These are phyloP conservation scores for Phyllostomus discolor DNA, from an alignment of 2,113 vertebrate species.

Conservation along the genomic window DNA sequence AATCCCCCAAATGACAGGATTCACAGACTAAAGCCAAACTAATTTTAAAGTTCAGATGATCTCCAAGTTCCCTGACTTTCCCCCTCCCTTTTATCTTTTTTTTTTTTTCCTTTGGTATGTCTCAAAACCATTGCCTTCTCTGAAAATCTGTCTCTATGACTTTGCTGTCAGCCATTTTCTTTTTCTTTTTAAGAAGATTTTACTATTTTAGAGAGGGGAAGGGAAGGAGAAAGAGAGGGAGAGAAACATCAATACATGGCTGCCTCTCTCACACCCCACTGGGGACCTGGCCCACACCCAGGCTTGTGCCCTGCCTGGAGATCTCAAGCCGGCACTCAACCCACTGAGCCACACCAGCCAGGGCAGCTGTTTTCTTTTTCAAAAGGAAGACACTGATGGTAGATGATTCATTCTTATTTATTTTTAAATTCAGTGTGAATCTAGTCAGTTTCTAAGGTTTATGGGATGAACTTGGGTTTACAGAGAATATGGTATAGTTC, in stretches of 20 bases:
- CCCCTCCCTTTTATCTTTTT: not conserved
- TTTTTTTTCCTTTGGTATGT: not conserved
- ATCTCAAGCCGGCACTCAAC: too few relatives aligned
- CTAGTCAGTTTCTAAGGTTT: not conserved
- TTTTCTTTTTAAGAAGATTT: not conserved
- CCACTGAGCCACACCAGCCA: too few relatives aligned
- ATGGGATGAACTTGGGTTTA: constrained; percentile 45
- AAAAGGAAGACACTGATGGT: not conserved
- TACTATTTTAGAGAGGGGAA: too few relatives aligned
- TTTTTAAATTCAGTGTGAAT: constrained; percentile 11
- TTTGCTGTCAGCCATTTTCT: not conserved
- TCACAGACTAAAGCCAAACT: not conserved
- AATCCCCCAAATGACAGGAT: not conserved
- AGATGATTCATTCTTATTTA: not conserved
- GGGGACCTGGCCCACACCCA: too few relatives aligned
- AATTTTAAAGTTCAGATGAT: not conserved
- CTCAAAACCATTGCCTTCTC: not conserved
- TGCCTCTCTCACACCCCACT: too few relatives aligned
- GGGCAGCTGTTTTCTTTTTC: not conserved
- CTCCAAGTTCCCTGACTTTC: not conserved
- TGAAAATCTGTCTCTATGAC: not conserved
- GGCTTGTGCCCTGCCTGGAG: too few relatives aligned
- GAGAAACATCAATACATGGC: too few relatives aligned
- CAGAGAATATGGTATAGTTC: constrained; percentile 52
- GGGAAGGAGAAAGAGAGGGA: too few relatives aligned